Evolutionary conservation across 2,888 invertebrate species (phyloP).

Genomic region (Boloria selene): DNA sequence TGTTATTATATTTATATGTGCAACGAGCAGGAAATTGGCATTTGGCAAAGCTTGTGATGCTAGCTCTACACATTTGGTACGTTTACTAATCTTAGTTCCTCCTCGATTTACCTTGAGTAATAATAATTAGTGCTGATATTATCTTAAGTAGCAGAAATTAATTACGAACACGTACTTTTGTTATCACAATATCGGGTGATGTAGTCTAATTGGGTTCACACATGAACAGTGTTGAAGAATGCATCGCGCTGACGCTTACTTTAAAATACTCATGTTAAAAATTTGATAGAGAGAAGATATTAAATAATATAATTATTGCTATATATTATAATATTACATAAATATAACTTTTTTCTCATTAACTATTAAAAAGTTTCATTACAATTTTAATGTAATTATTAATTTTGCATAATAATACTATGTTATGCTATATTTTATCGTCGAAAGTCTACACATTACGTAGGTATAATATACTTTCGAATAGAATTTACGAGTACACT

Average conservation of each 20-base stretch:
- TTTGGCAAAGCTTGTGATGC: slow-evolving; percentile 19
- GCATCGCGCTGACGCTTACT: slow-evolving; percentile 6
- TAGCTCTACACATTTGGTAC: slow-evolving; percentile 4
- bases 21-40: slow-evolving; percentile 28
- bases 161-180: slow-evolving; percentile 48
- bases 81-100: slow-evolving; percentile 18
- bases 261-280: neutral
- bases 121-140: slow-evolving; percentile 43
- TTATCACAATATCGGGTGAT: slow-evolving; percentile 47
- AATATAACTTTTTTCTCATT: neutral
- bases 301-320: too few relatives aligned
- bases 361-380: neutral
- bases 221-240: slow-evolving; percentile 53
- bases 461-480: slow-evolving; percentile 14
- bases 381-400: slow-evolving; percentile 3
- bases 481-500: neutral
- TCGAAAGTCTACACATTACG: neutral
- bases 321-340: neutral
- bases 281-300: too few relatives aligned
- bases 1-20: slow-evolving; percentile 22
- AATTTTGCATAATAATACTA: neutral
- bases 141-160: slow-evolving; percentile 49
- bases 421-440: neutral
- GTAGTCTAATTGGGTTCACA: slow-evolving; percentile 69
- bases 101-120: slow-evolving; percentile 17